These are phyloP conservation scores for Ypsolopha scabrella DNA, from an alignment of 2,888 invertebrate species.

Conservation along the genomic window DNA sequence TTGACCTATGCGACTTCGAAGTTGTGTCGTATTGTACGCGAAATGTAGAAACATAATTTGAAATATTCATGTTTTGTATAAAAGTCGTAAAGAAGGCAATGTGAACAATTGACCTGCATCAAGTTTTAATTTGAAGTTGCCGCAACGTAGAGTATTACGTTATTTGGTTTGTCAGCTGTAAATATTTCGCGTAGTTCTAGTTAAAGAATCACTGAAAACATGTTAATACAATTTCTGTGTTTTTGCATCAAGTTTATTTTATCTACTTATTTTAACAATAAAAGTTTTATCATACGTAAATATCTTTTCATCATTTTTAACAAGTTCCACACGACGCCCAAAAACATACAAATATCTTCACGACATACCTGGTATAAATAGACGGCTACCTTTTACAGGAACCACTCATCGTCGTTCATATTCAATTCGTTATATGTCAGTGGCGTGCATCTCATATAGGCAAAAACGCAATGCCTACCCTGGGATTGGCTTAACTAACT, in stretches of 20 bases:
- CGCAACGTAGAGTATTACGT: constrained; percentile 34
- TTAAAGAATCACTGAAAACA: constrained; percentile 43
- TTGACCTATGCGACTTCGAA: too few species aligned
- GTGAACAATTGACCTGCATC: constrained; percentile 62
- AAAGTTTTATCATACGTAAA: constrained; percentile 46
- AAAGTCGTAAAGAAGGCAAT: constrained; percentile 14
- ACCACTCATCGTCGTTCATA: too few species aligned
- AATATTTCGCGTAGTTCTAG: constrained; percentile 57
- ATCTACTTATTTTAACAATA: constrained; percentile 69
- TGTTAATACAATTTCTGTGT: constrained; percentile 62
- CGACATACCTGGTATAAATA: too few species aligned
- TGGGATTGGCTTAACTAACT: too few species aligned
- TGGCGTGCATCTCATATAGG: too few species aligned
- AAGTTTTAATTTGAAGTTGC: constrained; percentile 22
- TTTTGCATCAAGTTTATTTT: constrained; percentile 67
- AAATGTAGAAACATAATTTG: constrained; percentile 17
- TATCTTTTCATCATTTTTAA: constrained; percentile 17
- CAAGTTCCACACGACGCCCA: constrained; percentile 1
- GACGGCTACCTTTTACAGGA: too few species aligned
- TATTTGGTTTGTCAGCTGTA: constrained; percentile 59
- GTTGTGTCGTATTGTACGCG: too few species aligned
- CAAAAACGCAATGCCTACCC: too few species aligned
- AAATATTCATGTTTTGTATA: constrained; percentile 23
- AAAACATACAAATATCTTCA: too few species aligned
- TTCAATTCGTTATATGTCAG: too few species aligned